phyloP scores from a whole-genome alignment of 2,797 vertebrate genomes.

The Enteromius mattozi region DNA sequence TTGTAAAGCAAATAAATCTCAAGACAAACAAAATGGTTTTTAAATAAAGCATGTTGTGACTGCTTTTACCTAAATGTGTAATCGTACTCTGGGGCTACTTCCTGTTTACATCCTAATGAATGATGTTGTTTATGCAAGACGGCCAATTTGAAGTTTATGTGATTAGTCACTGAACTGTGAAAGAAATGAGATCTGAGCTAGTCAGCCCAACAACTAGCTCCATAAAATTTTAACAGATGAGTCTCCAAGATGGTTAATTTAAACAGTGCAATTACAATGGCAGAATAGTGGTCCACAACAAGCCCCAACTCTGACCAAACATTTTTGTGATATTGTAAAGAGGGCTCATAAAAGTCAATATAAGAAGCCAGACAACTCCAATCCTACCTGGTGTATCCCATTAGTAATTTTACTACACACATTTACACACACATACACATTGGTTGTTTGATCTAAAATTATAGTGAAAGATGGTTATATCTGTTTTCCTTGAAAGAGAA shows the following conservation, averaged over 20 bases:
- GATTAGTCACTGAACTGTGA: slow-evolving; percentile 4
- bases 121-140: neutral
- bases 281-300: neutral
- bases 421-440: neutral
- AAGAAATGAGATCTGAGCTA: slow-evolving; percentile 17
- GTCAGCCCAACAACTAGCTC: slow-evolving; percentile 8
- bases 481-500: slow-evolving; percentile 65
- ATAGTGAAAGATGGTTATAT: neutral
- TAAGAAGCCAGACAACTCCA: neutral
- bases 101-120: slow-evolving; percentile 3
- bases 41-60: neutral
- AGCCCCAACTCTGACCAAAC: neutral
- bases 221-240: neutral
- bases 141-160: neutral
- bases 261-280: neutral
- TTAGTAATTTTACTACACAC: slow-evolving; percentile 4
- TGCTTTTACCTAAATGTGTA: slow-evolving; percentile 10
- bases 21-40: slow-evolving; percentile 20
- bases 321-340: neutral
- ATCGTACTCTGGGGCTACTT: neutral
- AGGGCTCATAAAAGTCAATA: neutral
- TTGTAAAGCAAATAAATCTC: slow-evolving; percentile 15
- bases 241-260: slow-evolving; percentile 7
- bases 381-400: neutral
- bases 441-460: slow-evolving; percentile 5